A percentile compares a stretch with the other conserved stretches of the same genome.
These are phyloP conservation scores for Toxotes chatareus DNA, from an alignment of 2,113 vertebrate species.

Conservation along the genomic window DNA sequence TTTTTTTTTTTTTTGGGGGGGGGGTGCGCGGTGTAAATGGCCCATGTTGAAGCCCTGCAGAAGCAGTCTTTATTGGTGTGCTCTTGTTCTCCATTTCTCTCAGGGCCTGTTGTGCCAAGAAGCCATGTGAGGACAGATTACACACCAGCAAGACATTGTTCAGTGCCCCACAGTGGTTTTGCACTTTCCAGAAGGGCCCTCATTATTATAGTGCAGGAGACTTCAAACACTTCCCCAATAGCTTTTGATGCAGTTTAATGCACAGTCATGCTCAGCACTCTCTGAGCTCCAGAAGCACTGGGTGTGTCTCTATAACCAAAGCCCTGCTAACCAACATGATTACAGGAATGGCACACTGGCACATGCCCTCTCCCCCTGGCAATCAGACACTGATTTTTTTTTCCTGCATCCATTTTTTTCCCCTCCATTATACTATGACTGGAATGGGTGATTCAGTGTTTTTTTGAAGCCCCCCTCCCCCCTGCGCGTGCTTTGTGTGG, in stretches of 20 bases:
- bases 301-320: slow-evolving; percentile 78
- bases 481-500: slow-evolving; percentile 6
- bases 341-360: slow-evolving; percentile 75
- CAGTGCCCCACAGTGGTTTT: slow-evolving; percentile 59
- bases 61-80: slow-evolving; percentile 50
- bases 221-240: slow-evolving; percentile 68
- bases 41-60: slow-evolving; percentile 55
- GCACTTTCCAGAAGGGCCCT: slow-evolving; percentile 65
- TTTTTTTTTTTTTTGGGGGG: slow-evolving; percentile 28
- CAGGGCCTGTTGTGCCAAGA: slow-evolving; percentile 57
- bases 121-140: slow-evolving; percentile 70
- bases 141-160: slow-evolving; percentile 71
- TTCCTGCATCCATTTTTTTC: slow-evolving; percentile 1
- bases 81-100: slow-evolving; percentile 52
- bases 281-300: slow-evolving; percentile 59
- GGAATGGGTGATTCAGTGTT: slow-evolving; percentile 64
- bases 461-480: slow-evolving; percentile 40
- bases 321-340: slow-evolving; percentile 76
- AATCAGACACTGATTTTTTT: slow-evolving; percentile 33
- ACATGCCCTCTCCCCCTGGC: slow-evolving; percentile 68
- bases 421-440: slow-evolving; percentile 52
- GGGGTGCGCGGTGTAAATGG: slow-evolving; percentile 40
- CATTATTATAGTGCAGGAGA: slow-evolving; percentile 67
- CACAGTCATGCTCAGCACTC: slow-evolving; percentile 62
- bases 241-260: slow-evolving; percentile 72